Evolutionary conservation across 1,140 invertebrate species (phyloP).

Genomic region (Lepidotrigona ventralis): DNA sequence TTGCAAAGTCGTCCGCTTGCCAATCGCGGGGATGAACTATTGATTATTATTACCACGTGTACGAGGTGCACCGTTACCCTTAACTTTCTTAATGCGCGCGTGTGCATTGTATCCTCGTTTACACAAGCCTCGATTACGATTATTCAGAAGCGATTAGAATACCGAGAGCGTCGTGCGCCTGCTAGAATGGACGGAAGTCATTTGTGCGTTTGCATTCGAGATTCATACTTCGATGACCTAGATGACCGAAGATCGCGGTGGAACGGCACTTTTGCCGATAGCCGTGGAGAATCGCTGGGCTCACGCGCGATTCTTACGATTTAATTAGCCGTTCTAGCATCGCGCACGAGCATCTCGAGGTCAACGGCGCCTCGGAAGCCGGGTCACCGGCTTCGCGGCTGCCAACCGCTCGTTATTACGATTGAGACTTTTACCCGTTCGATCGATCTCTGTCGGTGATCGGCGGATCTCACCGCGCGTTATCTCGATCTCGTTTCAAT

Average conservation of each 20-base stretch:
- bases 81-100: background rate
- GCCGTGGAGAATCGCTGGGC: conserved; percentile 33
- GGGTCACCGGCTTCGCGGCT: conserved; percentile 22
- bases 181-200: background rate
- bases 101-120: background rate
- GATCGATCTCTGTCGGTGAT: conserved; percentile 10
- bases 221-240: background rate
- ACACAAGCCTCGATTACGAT: background rate
- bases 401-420: conserved; percentile 50
- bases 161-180: background rate
- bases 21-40: background rate
- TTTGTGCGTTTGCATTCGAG: background rate
- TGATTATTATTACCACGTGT: conserved; percentile 6
- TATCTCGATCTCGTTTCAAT: conserved; percentile 60
- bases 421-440: conserved; percentile 31
- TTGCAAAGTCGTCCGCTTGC: background rate
- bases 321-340: conserved; percentile 58
- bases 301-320: conserved; percentile 41
- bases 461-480: conserved; percentile 37
- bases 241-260: background rate
- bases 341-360: conserved; percentile 39
- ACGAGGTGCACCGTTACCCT: background rate
- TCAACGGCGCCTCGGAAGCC: conserved; percentile 27
- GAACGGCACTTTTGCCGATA: background rate
- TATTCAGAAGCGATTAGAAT: background rate